Evolutionary conservation across 2,797 vertebrate genomes (phyloP), one percentile per base, ranked within the genome.

Genomic region (Macrochelys suwanniensis): DNA sequence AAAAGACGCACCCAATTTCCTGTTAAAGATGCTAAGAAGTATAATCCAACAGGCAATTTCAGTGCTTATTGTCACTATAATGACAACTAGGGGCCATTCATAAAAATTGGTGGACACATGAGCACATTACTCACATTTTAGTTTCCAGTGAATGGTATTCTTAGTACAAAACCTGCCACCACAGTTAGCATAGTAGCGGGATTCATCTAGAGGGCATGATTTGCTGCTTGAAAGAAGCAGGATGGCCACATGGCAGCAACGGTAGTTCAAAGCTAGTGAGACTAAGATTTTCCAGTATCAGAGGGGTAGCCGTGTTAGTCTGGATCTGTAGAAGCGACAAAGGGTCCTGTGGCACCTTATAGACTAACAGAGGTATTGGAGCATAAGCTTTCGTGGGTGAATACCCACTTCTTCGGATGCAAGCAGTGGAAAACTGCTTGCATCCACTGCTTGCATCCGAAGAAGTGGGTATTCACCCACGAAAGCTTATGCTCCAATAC

Each of bases 201-300:
- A 71, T 71, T 71, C 21, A 37, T 23, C n/a, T 25, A 37, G 19
- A 3, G 42, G 3, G 13, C 53, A 82, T 53, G 61, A 80, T 0
- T 1, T 82, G 28, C 53, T 93, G 71, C 65, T 82, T 68, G 57
- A 94, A 87, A 51, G 65, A 19, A 96, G 54, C 11, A 89, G 79
- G 10, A 37, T 87, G 85, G 33, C 45, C 91, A 28, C 10, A 6
- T 84, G 11, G 42, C 45, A 89, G 53, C 71, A 88, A 16, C 28
- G 42, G 78, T 12, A 87, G 85, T 89, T 85, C 53, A 96, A 89
- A 96, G 57, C 21, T 54, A 74, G 65, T 49, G 25, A 57, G 49
- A 84, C 3, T 47, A 57, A 56, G 59, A 49, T 85, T 93, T 89
- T 89, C 47, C 78, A 84, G 37, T 42, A 42, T 42, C 37, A 42